phyloP scores from a whole-genome alignment of 2,888 invertebrate genomes.

The Polydrusus tereticollis region DNA sequence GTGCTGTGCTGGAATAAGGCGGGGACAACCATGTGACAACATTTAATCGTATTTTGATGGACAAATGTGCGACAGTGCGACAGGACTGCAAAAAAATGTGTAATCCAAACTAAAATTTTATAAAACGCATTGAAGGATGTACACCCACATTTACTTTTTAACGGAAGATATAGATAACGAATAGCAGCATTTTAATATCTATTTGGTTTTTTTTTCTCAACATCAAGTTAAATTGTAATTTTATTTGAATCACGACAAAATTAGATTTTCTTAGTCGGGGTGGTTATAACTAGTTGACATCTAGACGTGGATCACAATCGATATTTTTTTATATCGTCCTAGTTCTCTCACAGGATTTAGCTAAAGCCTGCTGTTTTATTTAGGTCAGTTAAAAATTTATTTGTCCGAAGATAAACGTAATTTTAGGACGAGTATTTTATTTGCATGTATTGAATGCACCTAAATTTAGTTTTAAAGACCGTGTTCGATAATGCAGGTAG shows the following conservation, averaged over 20 bases:
- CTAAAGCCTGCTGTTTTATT: conserved; percentile 25
- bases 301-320: conserved; percentile 17
- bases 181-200: no score
- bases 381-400: conserved; percentile 10
- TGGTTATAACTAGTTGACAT: conserved; percentile 16
- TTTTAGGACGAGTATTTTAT: neutral
- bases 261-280: conserved; percentile 11
- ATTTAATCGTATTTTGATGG: no score
- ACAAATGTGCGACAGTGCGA: no score
- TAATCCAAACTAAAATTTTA: no score
- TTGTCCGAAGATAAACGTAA: neutral
- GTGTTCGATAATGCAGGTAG: no score
- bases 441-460: neutral
- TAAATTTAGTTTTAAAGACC: neutral
- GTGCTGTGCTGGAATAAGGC: no score
- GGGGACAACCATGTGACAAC: no score
- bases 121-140: no score
- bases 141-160: no score
- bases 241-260: conserved; percentile 1
- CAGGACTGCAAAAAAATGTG: no score
- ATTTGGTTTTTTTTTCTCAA: neutral
- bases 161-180: no score
- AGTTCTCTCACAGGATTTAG: conserved; percentile 13
- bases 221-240: neutral
- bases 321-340: conserved; percentile 32